Evolutionary conservation across 2,888 invertebrate genomes (phyloP), one percentile per base, ranked within the genome.

Genomic region (Dryobota labecula): DNA sequence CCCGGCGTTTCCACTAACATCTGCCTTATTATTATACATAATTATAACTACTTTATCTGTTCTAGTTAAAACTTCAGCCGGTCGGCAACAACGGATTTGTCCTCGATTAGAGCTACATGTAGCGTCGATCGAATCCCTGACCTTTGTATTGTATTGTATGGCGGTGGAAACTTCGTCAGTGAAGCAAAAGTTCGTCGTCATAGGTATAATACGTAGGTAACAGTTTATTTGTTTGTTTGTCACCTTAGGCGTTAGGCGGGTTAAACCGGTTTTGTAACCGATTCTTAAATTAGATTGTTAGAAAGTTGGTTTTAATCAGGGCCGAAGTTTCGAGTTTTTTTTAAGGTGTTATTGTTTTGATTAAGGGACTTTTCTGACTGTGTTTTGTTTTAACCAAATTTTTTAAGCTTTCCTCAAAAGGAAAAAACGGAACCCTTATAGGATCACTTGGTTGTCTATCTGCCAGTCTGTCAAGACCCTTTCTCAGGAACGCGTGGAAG

Each of bases 121-220:
- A 45, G 13, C 18, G 36, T 24, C 54, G 73, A 76, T 73, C 61
- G 76, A 66, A 68, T 57, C 69, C 76, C 57, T 80, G 83, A 83
- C 80, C 80, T 83, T 64, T 63, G 49, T 45, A 73, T 77, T 68
- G 77, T 74, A 45, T 61, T 33, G 43, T 66, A n/a, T 15, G 36
- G 36, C 30, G 60, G 43, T 53, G 27, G 62, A 64, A 80, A 82
- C 77, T 84, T 77, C 27, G 33, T 41, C 58, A 70, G 70, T 75
- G 70, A 70, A 61, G 27, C 60, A 20, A 51, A 65, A 78, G 30
- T 80, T 75, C 20, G 13, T 20, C 76, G 49, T 24, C 58, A 56
- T 33, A 18, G 15, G 33, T 43, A 77, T 70, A 62, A 66, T 47
- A 65, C 43, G 53, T 45, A 65, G 38, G 53, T 45, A 41, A 24